phyloP scores from a whole-genome alignment of 2,797 vertebrate species.

The Parauchenoglanis ngamensis region DNA sequence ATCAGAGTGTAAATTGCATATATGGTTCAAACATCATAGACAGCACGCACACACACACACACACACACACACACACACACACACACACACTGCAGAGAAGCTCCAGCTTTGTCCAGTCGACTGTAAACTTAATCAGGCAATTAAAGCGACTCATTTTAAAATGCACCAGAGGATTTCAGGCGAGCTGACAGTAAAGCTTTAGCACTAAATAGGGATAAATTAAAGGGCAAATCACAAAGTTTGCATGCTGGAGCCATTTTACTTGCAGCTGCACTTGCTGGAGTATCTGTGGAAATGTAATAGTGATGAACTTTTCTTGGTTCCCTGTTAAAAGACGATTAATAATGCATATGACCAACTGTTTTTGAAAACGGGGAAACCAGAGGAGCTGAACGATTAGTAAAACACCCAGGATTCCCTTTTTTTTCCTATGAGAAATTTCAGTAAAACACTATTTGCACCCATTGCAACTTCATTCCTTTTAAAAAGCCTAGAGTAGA shows the following conservation, averaged over 20 bases:
- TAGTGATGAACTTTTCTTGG: neutral
- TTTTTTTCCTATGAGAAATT: neutral
- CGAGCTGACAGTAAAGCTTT: slow-evolving; percentile 16
- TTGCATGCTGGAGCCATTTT: neutral
- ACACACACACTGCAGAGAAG: neutral
- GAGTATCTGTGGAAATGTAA: neutral
- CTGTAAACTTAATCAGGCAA: slow-evolving; percentile 42
- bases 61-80: slow-evolving; percentile 12
- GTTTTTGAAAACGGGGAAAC: neutral
- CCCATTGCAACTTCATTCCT: neutral
- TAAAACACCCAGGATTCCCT: neutral
- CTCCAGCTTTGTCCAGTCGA: slow-evolving; percentile 15
- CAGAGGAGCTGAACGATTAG: neutral
- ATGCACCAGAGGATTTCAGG: slow-evolving; percentile 16
- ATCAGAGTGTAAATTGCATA: slow-evolving; percentile 23
- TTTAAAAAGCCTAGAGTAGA: neutral
- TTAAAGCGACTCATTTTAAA: slow-evolving; percentile 39
- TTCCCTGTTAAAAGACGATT: neutral
- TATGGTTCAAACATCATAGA: neutral
- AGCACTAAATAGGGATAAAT: slow-evolving; percentile 22
- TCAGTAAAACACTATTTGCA: neutral
- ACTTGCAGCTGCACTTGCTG: neutral
- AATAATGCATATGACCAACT: neutral
- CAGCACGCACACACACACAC: neutral
- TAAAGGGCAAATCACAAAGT: slow-evolving; percentile 11